Base-by-base conservation (phyloP, 1,140 invertebrate species). In the Diorhabda carinulata region DNA sequence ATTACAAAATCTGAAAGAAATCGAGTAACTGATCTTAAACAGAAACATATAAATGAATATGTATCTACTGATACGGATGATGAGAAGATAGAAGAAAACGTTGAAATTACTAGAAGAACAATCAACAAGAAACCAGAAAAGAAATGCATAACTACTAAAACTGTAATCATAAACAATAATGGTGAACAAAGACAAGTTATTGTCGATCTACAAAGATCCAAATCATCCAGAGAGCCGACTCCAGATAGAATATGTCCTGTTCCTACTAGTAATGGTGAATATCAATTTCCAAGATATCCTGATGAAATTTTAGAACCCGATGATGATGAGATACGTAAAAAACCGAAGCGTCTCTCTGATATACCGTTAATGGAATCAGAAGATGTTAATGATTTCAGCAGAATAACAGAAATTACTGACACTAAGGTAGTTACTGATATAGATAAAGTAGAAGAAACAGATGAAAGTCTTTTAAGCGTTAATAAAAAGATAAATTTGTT, bases 241-340 rank as follows among this genome's bases (percentile, higher is more conserved):
- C 89, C 89, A 4, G 87, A 90, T 76, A 83, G 85, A 52, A 84
- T 88, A 70, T 87, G 87, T 75, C 87, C 87, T 1, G 85, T 85
- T n/a, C 88, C 88, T 1, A 83, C 84, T 43, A 76, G 78, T 10
- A 81, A 84, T 67, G 83, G 87, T 61, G 86, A 88, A 70, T 79
- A 81, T n/a, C 86, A 85, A 45, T 85, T 83, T 64, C 88, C 87
- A 7, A 83, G 89, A 69, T 90, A 88, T 77, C 89, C 90, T 3
- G 89, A 91, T 79, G 84, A 86, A 72, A 85, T 91, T 2, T 86
- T 83, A 76, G 89, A 91, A 83, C 89, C 90, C 8, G 89, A 91
- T 67, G 89, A 91, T 76, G 85, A 85, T 65, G 79, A 40, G 72
- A 73, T 67, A 57, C 72, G 10, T 74, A 82, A 74, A 76, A 82